These are phyloP conservation scores for Acronicta alni DNA, from an alignment of 2,888 invertebrate genomes.

Conservation along the genomic window DNA sequence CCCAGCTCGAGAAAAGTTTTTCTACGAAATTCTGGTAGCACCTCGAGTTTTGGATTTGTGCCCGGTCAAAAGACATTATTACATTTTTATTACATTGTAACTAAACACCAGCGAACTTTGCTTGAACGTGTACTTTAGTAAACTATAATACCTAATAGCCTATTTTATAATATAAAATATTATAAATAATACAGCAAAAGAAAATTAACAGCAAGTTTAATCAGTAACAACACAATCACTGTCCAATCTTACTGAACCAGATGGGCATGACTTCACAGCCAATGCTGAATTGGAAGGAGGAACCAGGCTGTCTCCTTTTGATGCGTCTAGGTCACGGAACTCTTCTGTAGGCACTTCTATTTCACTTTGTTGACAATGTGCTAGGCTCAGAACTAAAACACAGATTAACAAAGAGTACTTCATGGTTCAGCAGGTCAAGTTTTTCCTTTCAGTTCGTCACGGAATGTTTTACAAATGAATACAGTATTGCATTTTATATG, in stretches of 20 bases:
- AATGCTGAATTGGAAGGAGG: neutral
- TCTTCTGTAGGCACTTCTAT: neutral
- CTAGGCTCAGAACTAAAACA: neutral
- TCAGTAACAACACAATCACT: neutral
- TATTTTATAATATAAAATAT: no score
- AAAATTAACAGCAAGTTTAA: neutral
- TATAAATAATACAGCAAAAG: no score
- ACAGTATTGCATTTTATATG: neutral
- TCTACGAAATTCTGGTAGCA: no score
- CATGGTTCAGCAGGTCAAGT: neutral
- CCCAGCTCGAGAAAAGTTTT: no score
- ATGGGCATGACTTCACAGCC: neutral
- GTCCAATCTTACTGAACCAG: neutral
- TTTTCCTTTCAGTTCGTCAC: neutral
- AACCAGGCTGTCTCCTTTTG: neutral
- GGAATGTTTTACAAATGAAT: neutral
- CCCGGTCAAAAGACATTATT: no score
- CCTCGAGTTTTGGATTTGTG: no score
- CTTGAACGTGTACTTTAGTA: no score
- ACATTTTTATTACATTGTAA: no score
- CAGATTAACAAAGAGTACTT: neutral
- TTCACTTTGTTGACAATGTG: constrained; percentile 1
- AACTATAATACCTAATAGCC: no score
- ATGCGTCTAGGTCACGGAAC: neutral
- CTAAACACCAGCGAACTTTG: no score